Percentiles rank a stretch among this genome's conserved stretches.
Conservation (phyloP, 2,113 vertebrate species). For the Heteronetta atricapilla region DNA sequence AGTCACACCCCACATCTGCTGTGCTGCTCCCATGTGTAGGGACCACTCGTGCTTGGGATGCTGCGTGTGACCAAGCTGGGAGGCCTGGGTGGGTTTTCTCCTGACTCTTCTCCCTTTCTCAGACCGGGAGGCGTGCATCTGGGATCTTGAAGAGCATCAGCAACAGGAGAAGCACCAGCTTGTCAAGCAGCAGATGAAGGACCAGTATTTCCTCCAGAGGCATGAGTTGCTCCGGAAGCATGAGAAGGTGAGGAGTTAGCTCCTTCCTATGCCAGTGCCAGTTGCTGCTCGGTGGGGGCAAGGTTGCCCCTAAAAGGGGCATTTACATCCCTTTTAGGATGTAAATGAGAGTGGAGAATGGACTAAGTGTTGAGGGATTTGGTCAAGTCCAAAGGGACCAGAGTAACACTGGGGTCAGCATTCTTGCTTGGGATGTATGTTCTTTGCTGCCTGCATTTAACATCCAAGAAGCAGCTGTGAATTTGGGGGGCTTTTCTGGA, state of each 20-base stretch:
- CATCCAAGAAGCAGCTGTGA: not conserved
- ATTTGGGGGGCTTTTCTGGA: not conserved
- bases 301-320: not conserved
- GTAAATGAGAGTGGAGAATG: not conserved
- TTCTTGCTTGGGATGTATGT: rapidly evolving
- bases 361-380: not conserved
- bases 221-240: conserved; percentile 94
- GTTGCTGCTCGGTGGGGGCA: not conserved
- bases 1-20: not conserved
- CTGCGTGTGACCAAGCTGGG: not conserved
- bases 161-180: conserved; percentile 92
- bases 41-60: not conserved
- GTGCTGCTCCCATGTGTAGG: rapidly evolving
- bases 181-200: conserved; percentile 95
- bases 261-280: rapidly evolving
- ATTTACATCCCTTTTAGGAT: not conserved
- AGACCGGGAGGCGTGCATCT: conserved; percentile 88
- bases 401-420: rapidly evolving
- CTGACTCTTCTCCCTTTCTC: not conserved
- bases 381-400: not conserved
- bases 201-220: conserved; percentile 96
- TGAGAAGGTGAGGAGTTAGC: conserved; percentile 84
- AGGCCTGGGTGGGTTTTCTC: not conserved
- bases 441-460: not conserved
- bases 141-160: conserved; percentile 93